These are phyloP conservation scores for Spodoptera frugiperda DNA, from an alignment of 1,140 invertebrate genomes.

Conservation along the genomic window DNA sequence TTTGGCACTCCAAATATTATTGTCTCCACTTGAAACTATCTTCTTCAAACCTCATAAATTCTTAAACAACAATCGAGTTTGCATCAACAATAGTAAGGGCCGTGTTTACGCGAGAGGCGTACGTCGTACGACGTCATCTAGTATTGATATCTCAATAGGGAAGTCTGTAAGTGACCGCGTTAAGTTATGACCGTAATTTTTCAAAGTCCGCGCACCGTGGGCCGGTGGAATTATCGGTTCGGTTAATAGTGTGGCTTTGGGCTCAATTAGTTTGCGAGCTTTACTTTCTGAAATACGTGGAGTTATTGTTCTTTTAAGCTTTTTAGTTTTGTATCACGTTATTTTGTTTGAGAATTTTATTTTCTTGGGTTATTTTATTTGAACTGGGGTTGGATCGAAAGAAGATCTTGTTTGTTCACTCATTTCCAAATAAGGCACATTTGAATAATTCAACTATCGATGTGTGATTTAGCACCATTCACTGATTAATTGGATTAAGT, in stretches of 20 bases:
- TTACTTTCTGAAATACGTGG: conserved; percentile 29
- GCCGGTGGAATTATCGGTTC: conserved; percentile 64
- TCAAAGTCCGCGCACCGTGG: conserved; percentile 70
- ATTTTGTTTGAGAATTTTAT: background rate
- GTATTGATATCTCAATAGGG: conserved; percentile 83
- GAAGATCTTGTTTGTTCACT: no score
- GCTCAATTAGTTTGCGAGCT: conserved; percentile 70
- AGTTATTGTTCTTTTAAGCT: conserved; percentile 31
- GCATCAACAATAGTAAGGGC: conserved; percentile 60
- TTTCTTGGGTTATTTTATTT: background rate
- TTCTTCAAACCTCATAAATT: background rate
- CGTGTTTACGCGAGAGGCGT: conserved; percentile 65
- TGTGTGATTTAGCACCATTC: no score
- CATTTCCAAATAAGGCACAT: no score
- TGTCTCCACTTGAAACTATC: no score
- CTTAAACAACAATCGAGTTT: conserved; percentile 5
- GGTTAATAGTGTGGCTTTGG: conserved; percentile 73
- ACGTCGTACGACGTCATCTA: conserved; percentile 71
- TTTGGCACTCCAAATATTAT: no score
- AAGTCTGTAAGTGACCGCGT: conserved; percentile 79
- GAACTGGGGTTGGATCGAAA: background rate
- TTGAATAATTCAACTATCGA: no score
- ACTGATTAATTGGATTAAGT: no score
- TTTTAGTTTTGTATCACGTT: background rate
- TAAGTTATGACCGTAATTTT: conserved; percentile 80